Percentiles rank a stretch among this genome's conserved stretches.
Conservation (phyloP, 2,113 vertebrate species). For the Cyprinus carpio region DNA sequence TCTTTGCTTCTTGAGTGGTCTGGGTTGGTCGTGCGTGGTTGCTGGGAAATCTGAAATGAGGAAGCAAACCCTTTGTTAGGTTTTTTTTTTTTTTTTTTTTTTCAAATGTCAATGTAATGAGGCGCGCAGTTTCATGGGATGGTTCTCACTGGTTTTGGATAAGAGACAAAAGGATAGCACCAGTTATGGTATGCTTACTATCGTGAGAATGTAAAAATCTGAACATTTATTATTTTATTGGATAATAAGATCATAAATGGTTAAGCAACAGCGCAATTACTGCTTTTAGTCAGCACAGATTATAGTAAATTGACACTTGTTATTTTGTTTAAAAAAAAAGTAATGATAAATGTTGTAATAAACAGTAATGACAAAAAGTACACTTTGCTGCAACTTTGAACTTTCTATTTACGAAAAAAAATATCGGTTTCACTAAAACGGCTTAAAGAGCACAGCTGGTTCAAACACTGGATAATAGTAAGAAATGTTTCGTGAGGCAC, state of each 20-base stretch:
- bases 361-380: no score
- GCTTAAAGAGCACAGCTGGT: no score
- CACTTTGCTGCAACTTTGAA: no score
- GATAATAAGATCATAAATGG: background rate
- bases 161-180: background rate
- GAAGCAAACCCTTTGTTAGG: background rate
- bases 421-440: no score
- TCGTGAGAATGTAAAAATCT: background rate
- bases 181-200: background rate
- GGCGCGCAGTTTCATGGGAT: background rate
- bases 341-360: no score
- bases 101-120: background rate
- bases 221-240: background rate
- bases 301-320: no score
- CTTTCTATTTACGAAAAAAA: no score
- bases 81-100: no score
- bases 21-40: background rate
- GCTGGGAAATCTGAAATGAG: background rate
- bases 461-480: no score
- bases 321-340: no score
- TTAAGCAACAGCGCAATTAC: background rate
- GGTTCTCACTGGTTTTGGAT: background rate
- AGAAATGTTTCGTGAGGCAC: no score
- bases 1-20: slow-evolving; percentile 21
- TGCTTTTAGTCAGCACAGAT: no score